These are phyloP conservation scores for Metalampra italica DNA, from an alignment of 2,888 invertebrate genomes.

Conservation along the genomic window DNA sequence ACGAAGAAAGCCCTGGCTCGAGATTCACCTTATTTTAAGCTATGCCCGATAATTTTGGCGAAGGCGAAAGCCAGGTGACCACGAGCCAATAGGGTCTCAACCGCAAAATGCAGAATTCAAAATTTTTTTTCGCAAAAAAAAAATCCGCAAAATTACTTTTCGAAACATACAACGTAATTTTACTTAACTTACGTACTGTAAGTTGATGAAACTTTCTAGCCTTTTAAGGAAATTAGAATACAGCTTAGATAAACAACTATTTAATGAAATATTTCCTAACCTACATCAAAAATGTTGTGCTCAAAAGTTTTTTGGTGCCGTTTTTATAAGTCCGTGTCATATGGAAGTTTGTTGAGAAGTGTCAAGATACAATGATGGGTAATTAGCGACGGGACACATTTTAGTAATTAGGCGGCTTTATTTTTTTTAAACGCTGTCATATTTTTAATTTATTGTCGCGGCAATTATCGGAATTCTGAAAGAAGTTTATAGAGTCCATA, in stretches of 20 bases:
- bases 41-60: no score
- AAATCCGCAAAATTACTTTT: no score
- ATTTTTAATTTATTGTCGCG: slow-evolving; percentile 46
- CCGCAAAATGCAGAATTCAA: no score
- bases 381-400: slow-evolving; percentile 60
- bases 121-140: no score
- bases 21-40: no score
- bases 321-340: slow-evolving; percentile 12
- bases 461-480: slow-evolving; percentile 26
- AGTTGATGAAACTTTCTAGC: no score
- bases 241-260: background rate
- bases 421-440: slow-evolving; percentile 17
- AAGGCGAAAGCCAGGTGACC: no score
- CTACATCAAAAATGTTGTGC: slow-evolving; percentile 10
- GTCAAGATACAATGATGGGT: slow-evolving; percentile 54
- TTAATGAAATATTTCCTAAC: background rate
- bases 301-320: slow-evolving; percentile 6
- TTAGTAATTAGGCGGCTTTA: slow-evolving; percentile 38
- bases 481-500: slow-evolving; percentile 7
- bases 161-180: no score
- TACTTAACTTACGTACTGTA: no score
- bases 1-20: no score
- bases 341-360: slow-evolving; percentile 42
- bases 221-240: no score
- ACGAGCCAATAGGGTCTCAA: no score